A percentile compares a stretch with the other conserved stretches of the same genome.
Conservation (phyloP, 2,888 invertebrate genomes). For the Bombylius major region DNA sequence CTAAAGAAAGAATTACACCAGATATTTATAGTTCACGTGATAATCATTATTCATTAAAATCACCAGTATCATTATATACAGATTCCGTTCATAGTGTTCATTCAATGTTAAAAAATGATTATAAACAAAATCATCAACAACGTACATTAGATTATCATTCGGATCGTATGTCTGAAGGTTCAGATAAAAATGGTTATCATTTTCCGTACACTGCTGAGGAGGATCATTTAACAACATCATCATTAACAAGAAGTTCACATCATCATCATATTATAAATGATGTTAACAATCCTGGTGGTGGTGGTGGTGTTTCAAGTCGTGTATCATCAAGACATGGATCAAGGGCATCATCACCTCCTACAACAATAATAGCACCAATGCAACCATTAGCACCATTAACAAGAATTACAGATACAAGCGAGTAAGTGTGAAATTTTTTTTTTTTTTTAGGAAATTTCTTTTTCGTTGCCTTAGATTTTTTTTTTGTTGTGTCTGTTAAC, state of each 20-base stretch:
- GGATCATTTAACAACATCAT: conserved; percentile 45
- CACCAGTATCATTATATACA: conserved; percentile 26
- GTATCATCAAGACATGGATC: conserved; percentile 30
- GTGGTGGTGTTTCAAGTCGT: conserved; percentile 28
- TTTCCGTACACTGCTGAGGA: conserved; percentile 78
- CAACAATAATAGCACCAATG: conserved; percentile 41
- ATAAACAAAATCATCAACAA: conserved; percentile 37
- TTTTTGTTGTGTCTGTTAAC: too few species aligned
- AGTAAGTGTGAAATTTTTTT: conserved; percentile 39
- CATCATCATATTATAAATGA: conserved; percentile 36
- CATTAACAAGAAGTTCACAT: conserved; percentile 17
- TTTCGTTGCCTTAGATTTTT: too few species aligned
- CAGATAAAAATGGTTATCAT: conserved; percentile 66
- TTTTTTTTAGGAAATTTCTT: too few species aligned
- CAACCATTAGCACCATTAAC: conserved; percentile 47
- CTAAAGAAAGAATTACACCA: conserved; percentile 34
- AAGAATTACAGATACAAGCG: conserved; percentile 51
- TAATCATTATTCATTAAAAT: conserved; percentile 31
- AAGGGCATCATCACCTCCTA: conserved; percentile 36
- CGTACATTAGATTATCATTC: conserved; percentile 32
- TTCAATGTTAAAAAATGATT: conserved; percentile 34
- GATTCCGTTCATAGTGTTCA: conserved; percentile 35
- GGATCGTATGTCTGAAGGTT: conserved; percentile 55
- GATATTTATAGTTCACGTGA: conserved; percentile 35
- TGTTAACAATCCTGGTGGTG: conserved; percentile 44